Percentiles rank a stretch among this genome's conserved stretches.
phyloP scores from a whole-genome alignment of 1,140 invertebrate species.

The Pseudoatta argentina region DNA sequence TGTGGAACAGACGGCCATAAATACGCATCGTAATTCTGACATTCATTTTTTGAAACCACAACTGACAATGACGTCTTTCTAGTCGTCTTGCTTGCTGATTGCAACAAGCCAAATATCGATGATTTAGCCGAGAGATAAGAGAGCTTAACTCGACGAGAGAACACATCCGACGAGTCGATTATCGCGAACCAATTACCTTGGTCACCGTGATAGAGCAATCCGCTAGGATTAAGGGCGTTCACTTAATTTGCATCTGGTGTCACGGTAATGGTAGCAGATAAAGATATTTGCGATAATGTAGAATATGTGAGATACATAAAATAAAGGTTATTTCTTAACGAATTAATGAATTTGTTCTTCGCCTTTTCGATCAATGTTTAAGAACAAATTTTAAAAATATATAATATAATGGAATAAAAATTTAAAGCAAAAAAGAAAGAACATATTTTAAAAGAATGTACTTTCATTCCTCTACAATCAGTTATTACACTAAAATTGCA shows the following conservation, averaged over 20 bases:
- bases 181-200: constrained; percentile 50
- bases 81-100: background rate
- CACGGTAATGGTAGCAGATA: constrained; percentile 1
- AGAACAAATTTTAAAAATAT: background rate
- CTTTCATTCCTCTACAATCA: too few relatives aligned
- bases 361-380: background rate
- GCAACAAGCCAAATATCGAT: constrained; percentile 25
- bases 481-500: too few relatives aligned
- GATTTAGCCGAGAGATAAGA: constrained; percentile 8
- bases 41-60: constrained; percentile 2
- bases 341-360: background rate
- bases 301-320: background rate
- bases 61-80: background rate
- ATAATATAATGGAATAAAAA: too few relatives aligned
- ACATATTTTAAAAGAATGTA: too few relatives aligned
- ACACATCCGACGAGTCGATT: constrained; percentile 47
- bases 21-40: constrained; percentile 24
- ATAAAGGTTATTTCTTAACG: background rate
- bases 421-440: too few relatives aligned
- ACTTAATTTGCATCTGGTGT: constrained; percentile 46
- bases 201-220: constrained; percentile 23
- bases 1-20: background rate
- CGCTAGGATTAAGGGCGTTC: constrained; percentile 47
- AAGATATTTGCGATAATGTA: constrained; percentile 18
- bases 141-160: constrained; percentile 32